Evolutionary conservation across 2,888 invertebrate species (phyloP), one percentile per base, ranked within the genome.

Genomic region (Galerucella pusilla): DNA sequence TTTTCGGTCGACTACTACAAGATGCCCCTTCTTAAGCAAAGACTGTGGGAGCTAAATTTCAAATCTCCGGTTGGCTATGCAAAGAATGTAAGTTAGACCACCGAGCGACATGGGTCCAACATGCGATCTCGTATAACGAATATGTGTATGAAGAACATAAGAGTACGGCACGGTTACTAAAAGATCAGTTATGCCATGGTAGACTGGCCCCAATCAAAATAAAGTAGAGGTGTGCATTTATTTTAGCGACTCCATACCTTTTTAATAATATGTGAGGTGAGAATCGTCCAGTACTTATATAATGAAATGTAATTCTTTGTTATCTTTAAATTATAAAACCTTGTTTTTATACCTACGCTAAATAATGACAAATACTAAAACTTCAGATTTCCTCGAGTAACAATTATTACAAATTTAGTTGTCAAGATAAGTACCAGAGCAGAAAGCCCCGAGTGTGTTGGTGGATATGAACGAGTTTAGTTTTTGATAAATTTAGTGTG

Each of bases 51-150:
- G 77, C 79, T 70, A 54, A 70, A 64, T 70, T 52, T 63, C 64
- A 63, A 77, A 77, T 78, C 79, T 75, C 71, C 65, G 76, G 78
- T 79, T 76, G 80, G 81, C 73, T 81, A 82, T 83, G 81, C 76
- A 61, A 79, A 80, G 83, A 83, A 83, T 83, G 83, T 80, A 72
- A 75, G 78, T 68, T 75, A 77, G 83, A 83, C 83, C 83, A 83
- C 83, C 83, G 80, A 75, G 77, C 69, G 72, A 77, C 75, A 74
- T 67, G 60, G 54, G 64, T 54, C 67, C 57, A 68, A 68, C 52
- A 68, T 60, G 60, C 68, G 68, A 68, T 42, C 68, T 20, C n/a
- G 52, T 67, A 67, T 52, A 28, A 35, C 63, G 63, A 63, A 63
- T 65, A 65, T 65, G 64, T 45, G 64, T 45, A 65, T 16, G 64